These are phyloP conservation scores for Paragorgia papillata DNA, from an alignment of 92 coral and sea anemone genomes.

Conservation along the genomic window DNA sequence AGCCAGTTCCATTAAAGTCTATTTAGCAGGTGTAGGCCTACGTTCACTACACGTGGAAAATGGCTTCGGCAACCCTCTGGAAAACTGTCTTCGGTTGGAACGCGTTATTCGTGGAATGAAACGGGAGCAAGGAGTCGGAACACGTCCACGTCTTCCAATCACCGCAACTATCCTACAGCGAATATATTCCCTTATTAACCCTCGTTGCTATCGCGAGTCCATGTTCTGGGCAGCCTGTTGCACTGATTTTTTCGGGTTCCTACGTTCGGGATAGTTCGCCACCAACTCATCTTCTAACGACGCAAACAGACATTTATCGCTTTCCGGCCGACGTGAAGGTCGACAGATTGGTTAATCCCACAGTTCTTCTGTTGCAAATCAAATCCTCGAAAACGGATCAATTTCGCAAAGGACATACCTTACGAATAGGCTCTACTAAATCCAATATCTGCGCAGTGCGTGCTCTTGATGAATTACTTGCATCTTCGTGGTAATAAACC, in stretches of 20 bases:
- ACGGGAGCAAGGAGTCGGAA: conserved; percentile 36
- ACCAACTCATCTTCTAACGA: not conserved
- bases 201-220: not conserved
- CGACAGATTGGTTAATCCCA: not conserved
- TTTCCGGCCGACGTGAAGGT: not conserved
- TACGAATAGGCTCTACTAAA: not conserved
- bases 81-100: conserved; percentile 41
- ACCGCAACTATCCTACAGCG: conserved; percentile 55
- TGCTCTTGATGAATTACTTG: not conserved
- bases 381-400: conserved; percentile 43
- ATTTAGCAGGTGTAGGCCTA: conserved; percentile 50
- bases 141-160: conserved; percentile 51
- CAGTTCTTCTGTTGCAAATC: not conserved
- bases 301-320: not conserved
- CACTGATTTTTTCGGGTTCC: conserved; percentile 42
- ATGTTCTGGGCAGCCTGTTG: conserved; percentile 60
- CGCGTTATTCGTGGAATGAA: conserved; percentile 60
- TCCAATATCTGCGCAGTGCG: not conserved
- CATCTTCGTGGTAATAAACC: not conserved
- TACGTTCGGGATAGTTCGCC: conserved; percentile 40
- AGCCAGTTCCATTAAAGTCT: conserved; percentile 59
- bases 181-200: conserved; percentile 29
- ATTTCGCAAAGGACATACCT: conserved; percentile 4
- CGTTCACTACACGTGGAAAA: conserved; percentile 51
- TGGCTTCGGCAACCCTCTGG: conserved; percentile 49